These are phyloP conservation scores for Littorina saxatilis DNA, from an alignment of 1,140 invertebrate genomes.

Conservation along the genomic window DNA sequence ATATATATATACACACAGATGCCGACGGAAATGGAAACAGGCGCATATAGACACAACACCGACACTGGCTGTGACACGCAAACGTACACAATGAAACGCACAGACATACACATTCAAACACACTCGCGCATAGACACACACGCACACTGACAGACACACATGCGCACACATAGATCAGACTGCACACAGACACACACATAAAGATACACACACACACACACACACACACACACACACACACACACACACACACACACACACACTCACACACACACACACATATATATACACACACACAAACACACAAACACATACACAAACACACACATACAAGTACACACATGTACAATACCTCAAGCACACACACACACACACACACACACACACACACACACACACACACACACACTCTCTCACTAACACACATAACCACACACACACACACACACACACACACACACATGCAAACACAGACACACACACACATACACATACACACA, in stretches of 20 bases:
- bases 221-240: not conserved
- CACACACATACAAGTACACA: not conserved
- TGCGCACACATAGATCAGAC: not conserved
- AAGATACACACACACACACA: not conserved
- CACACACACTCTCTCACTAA: too few species aligned
- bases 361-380: not conserved
- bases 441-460: too few species aligned
- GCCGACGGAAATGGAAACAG: too few species aligned
- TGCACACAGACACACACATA: not conserved
- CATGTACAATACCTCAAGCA: not conserved
- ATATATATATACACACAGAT: too few species aligned
- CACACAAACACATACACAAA: slow-evolving; percentile 9
- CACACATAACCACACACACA: too few species aligned
- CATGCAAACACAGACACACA: too few species aligned
- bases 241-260: not conserved
- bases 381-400: slow-evolving; percentile 9
- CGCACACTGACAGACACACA: not conserved
- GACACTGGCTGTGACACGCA: too few species aligned
- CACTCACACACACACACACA: not conserved
- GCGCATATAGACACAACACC: too few species aligned
- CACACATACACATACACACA: not conserved
- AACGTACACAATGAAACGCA: too few species aligned
- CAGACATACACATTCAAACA: too few species aligned
- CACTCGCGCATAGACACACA: too few species aligned
- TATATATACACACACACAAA: slow-evolving; percentile 11